Evolutionary conservation across 2,113 vertebrate species (phyloP).

Genomic region (Catharus fuscescens): DNA sequence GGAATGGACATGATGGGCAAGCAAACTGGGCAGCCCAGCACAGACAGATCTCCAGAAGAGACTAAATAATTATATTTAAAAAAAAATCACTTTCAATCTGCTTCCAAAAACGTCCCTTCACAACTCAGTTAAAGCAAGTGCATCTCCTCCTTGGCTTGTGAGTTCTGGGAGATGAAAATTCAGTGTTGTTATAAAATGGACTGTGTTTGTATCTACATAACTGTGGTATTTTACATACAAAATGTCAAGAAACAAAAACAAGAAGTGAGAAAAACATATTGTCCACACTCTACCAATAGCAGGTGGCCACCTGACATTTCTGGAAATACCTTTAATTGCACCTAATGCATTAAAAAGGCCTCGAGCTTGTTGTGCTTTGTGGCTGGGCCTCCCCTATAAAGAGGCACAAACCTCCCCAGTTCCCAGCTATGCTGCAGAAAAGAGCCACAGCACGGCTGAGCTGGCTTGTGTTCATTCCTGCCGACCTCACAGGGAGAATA

Average conservation of each 20-base stretch:
- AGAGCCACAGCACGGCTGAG: not conserved
- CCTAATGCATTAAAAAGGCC: not conserved
- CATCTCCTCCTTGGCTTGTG: not conserved
- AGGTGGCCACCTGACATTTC: not conserved
- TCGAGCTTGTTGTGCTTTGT: rapidly evolving
- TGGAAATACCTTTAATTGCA: not conserved
- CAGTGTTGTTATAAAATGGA: rapidly evolving
- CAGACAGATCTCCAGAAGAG: not conserved
- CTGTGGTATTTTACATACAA: not conserved
- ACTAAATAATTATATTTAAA: not conserved
- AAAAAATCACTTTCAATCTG: not conserved
- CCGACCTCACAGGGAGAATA: constrained; percentile 62
- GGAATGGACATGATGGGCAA: rapidly evolving
- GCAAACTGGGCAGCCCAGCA: not conserved
- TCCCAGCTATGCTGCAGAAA: not conserved
- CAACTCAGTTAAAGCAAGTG: not conserved
- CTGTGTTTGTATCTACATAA: not conserved
- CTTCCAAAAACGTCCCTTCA: not conserved
- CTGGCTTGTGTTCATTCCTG: not conserved
- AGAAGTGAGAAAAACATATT: not conserved
- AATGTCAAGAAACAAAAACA: not conserved
- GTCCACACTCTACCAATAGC: not conserved
- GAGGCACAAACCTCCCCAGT: not conserved
- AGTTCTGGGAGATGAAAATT: not conserved
- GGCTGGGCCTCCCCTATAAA: not conserved